phyloP scores from a whole-genome alignment of 2,888 invertebrate species.

The Crioceris asparagi region DNA sequence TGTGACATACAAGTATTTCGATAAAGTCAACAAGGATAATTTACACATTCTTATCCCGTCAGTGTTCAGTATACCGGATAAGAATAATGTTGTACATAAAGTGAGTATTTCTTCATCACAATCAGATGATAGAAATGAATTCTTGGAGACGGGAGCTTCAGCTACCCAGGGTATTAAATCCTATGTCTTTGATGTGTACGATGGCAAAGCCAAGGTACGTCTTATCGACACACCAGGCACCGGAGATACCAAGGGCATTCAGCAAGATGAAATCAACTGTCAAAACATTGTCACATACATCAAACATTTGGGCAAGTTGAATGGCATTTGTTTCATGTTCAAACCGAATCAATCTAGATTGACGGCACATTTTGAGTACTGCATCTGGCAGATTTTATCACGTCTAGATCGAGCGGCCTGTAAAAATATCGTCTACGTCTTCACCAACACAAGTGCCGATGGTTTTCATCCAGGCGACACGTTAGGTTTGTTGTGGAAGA shows the following conservation, averaged over 20 bases:
- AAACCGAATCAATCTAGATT: constrained; percentile 23
- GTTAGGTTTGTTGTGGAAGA: constrained; percentile 5
- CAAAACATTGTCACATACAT: constrained; percentile 24
- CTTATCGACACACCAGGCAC: constrained; percentile 29
- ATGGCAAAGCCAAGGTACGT: constrained; percentile 19
- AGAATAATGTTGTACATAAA: background rate
- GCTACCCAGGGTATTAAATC: constrained; percentile 19
- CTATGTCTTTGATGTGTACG: constrained; percentile 19
- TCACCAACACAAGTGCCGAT: constrained; percentile 27
- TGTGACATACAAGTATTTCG: constrained; percentile 21
- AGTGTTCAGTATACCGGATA: constrained; percentile 14
- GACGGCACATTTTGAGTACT: constrained; percentile 26
- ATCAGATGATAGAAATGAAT: constrained; percentile 15
- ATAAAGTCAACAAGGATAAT: constrained; percentile 19
- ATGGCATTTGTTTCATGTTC: constrained; percentile 25
- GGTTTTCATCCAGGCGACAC: constrained; percentile 4
- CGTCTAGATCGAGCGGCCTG: constrained; percentile 26
- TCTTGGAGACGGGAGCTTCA: constrained; percentile 16
- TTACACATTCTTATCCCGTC: constrained; percentile 26
- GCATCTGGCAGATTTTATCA: constrained; percentile 27
- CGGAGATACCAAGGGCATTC: constrained; percentile 22
- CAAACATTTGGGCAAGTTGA: constrained; percentile 20
- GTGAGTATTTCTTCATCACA: no score
- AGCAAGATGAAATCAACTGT: constrained; percentile 23
- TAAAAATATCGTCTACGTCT: constrained; percentile 26